Evolutionary conservation across 2,113 vertebrate genomes (phyloP).

Genomic region (Psilopogon haemacephalus): DNA sequence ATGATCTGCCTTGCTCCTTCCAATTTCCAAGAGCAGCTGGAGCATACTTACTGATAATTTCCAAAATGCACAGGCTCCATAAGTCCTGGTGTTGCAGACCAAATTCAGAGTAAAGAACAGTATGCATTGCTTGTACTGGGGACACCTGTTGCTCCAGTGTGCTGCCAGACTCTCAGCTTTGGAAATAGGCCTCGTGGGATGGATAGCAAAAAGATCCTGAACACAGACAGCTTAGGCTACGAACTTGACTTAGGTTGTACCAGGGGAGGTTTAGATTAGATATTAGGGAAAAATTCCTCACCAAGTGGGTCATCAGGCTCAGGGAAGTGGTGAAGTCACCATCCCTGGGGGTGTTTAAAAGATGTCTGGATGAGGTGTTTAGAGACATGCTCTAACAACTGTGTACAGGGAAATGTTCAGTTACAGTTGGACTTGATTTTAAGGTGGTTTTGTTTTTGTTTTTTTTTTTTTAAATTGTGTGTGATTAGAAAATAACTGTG

Average conservation of each 20-base stretch:
- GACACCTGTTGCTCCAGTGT: accelerated
- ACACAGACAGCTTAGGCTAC: neutral
- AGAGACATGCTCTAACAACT: too few species aligned
- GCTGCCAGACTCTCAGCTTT: neutral
- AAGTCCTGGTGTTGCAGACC: neutral
- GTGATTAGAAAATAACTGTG: neutral
- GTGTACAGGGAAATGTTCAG: too few species aligned
- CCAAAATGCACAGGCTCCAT: neutral
- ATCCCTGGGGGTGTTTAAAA: too few species aligned
- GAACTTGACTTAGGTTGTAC: too few species aligned
- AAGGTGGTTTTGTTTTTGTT: too few species aligned
- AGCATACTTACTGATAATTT: neutral
- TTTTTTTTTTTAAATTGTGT: too few species aligned
- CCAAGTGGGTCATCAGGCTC: too few species aligned
- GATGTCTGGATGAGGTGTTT: too few species aligned
- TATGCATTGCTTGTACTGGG: neutral
- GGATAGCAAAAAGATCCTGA: accelerated
- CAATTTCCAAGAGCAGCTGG: neutral
- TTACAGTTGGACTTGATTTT: too few species aligned
- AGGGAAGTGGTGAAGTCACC: too few species aligned
- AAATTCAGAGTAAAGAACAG: accelerated
- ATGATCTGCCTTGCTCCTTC: neutral
- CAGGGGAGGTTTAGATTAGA: too few species aligned
- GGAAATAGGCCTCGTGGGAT: neutral
- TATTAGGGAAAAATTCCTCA: too few species aligned